A percentile compares a stretch with the other conserved stretches of the same genome.
Conservation (phyloP, 2,888 invertebrate species). For the Andrena haemorrhoa region DNA sequence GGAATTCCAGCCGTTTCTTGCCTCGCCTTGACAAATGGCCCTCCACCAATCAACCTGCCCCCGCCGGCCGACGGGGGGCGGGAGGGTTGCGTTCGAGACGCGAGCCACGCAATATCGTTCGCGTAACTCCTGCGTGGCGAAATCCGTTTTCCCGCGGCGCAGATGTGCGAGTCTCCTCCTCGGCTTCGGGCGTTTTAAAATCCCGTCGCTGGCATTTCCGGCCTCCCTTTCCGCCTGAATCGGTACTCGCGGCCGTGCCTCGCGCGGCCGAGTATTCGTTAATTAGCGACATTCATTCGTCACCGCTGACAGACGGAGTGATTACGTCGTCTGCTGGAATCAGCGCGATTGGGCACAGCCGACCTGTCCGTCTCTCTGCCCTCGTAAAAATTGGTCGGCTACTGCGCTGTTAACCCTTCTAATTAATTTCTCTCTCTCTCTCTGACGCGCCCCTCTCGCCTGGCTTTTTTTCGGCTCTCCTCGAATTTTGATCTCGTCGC, state of each 20-base stretch:
- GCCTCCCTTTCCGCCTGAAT: constrained; percentile 29
- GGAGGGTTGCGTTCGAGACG: constrained; percentile 59
- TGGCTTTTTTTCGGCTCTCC: neutral
- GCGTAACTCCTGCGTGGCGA: constrained; percentile 44
- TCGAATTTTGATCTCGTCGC: constrained; percentile 37
- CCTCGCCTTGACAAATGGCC: constrained; percentile 74
- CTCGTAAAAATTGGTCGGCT: constrained; percentile 53
- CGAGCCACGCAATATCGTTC: constrained; percentile 54
- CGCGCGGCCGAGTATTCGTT: constrained; percentile 69
- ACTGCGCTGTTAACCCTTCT: constrained; percentile 55
- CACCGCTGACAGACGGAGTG: constrained; percentile 79
- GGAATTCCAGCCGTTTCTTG: constrained; percentile 75
- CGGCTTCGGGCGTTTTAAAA: constrained; percentile 50
- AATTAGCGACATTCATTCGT: constrained; percentile 82
- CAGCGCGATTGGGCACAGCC: constrained; percentile 56
- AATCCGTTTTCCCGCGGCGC: constrained; percentile 23
- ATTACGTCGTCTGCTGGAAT: constrained; percentile 76
- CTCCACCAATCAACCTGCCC: constrained; percentile 67
- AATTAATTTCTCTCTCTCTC: constrained; percentile 44
- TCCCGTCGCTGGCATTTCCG: constrained; percentile 48
- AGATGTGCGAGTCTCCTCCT: constrained; percentile 10
- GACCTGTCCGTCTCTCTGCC: constrained; percentile 37
- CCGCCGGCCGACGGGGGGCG: neutral
- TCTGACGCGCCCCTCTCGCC: neutral
- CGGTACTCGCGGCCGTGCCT: constrained; percentile 49